Evolutionary conservation across 2,888 invertebrate genomes (phyloP).

Genomic region (Dione vanillae): DNA sequence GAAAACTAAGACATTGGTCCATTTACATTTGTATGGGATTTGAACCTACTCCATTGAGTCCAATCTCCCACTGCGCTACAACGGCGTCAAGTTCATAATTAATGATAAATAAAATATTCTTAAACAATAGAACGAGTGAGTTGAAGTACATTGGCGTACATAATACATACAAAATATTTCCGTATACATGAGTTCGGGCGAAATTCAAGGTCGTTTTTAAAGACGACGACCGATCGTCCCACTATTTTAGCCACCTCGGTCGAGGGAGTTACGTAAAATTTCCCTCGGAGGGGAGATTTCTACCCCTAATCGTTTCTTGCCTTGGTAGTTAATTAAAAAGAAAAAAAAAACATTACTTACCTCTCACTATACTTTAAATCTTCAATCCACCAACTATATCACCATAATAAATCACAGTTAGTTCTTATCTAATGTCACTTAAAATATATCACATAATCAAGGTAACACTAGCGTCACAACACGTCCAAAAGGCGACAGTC

Average conservation of each 20-base stretch:
- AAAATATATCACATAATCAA: conserved; percentile 80
- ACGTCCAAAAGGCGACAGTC: conserved; percentile 82
- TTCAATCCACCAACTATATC: conserved; percentile 76
- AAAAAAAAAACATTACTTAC: conserved; percentile 61
- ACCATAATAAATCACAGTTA: conserved; percentile 83
- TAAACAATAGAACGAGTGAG: conserved; percentile 28
- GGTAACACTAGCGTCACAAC: conserved; percentile 83
- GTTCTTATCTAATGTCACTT: conserved; percentile 80
- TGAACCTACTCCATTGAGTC: not conserved
- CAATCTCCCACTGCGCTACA: not conserved
- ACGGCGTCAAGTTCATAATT: conserved; percentile 27
- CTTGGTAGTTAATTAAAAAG: conserved; percentile 58
- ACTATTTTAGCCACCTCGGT: conserved; percentile 63
- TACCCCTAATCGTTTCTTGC: conserved; percentile 47
- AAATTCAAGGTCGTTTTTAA: conserved; percentile 77
- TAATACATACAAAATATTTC: conserved; percentile 74
- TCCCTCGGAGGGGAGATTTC: conserved; percentile 54
- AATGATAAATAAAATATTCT: conserved; percentile 13
- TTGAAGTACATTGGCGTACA: conserved; percentile 50
- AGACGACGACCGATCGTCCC: conserved; percentile 65
- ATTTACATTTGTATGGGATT: not conserved
- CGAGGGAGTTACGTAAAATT: conserved; percentile 70
- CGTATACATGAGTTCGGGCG: conserved; percentile 74
- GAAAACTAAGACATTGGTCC: too few species aligned
- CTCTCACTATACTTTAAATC: conserved; percentile 73